Conservation (phyloP, 1,140 invertebrate genomes). For the Teleopsis dalmanni region DNA sequence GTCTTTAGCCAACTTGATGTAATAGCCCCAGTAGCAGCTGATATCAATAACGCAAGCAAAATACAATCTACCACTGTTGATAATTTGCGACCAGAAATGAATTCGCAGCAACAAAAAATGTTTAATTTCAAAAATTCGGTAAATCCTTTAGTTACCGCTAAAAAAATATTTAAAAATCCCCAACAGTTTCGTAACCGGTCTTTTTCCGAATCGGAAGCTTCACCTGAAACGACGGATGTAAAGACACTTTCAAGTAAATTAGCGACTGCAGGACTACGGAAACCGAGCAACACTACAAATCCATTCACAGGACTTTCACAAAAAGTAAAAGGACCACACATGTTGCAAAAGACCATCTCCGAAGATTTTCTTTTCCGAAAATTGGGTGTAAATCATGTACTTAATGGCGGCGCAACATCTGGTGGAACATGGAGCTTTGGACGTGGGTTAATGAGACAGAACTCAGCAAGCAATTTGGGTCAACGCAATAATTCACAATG, state of each 20-base stretch:
- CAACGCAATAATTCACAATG: conserved; percentile 36
- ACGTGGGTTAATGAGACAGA: conserved; percentile 30
- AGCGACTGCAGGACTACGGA: conserved; percentile 18
- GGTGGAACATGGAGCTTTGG: conserved; percentile 36
- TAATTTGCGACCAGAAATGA: neutral
- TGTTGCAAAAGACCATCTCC: conserved; percentile 42
- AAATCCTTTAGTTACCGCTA: too few relatives aligned
- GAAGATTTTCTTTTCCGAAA: conserved; percentile 41
- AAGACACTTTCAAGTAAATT: conserved; percentile 18
- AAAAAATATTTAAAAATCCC: too few relatives aligned
- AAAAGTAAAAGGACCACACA: conserved; percentile 35
- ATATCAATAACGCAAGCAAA: neutral
- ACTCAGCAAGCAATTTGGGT: conserved; percentile 31
- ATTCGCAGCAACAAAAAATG: conserved; percentile 4
- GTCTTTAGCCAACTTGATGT: neutral
- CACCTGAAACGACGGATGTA: conserved; percentile 1
- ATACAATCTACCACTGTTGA: too few relatives aligned
- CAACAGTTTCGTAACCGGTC: conserved; percentile 17
- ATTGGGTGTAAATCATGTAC: conserved; percentile 13
- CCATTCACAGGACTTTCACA: conserved; percentile 30
- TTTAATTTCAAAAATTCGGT: too few relatives aligned
- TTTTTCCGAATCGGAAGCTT: conserved; percentile 15
- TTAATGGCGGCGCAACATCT: conserved; percentile 11
- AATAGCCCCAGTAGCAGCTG: neutral
- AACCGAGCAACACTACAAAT: conserved; percentile 28